These are phyloP conservation scores for Parthenolecanium corni DNA, from an alignment of 2,888 invertebrate species.

Conservation along the genomic window DNA sequence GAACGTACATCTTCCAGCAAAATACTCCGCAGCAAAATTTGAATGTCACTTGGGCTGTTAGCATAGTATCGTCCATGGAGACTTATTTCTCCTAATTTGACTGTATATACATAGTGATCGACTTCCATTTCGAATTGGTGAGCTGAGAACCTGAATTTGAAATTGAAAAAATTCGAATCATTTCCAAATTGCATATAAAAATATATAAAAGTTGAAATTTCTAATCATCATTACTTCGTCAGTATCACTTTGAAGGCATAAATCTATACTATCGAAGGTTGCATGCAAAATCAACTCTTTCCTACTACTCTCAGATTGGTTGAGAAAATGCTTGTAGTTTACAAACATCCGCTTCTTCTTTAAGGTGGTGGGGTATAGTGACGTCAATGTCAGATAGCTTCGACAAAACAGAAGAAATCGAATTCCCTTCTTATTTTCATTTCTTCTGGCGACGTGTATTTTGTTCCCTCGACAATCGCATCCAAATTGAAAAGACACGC, in stretches of 20 bases:
- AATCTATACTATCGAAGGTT: constrained; percentile 55
- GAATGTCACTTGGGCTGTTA: constrained; percentile 57
- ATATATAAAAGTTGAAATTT: not conserved
- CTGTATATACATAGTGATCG: constrained; percentile 57
- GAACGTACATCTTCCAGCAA: constrained; percentile 41
- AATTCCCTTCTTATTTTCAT: no score
- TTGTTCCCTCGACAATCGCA: no score
- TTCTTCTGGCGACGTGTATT: no score
- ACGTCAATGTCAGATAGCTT: no score
- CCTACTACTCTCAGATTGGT: constrained; percentile 52
- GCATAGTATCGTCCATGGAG: constrained; percentile 52
- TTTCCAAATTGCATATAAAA: not conserved
- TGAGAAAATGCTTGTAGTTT: constrained; percentile 63
- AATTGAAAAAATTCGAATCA: constrained; percentile 3
- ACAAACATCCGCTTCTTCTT: constrained; percentile 48
- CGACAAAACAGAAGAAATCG: no score
- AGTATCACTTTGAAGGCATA: constrained; percentile 59
- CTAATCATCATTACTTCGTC: constrained; percentile 46
- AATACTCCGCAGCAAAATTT: constrained; percentile 56
- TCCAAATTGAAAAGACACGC: no score
- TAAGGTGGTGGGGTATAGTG: no score
- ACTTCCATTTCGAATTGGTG: constrained; percentile 59
- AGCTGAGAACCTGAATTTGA: constrained; percentile 46
- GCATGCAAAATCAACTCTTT: constrained; percentile 48
- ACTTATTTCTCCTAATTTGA: constrained; percentile 56